These are phyloP conservation scores for Bufotes viridis DNA, from an alignment of 2,797 vertebrate species.

Conservation along the genomic window DNA sequence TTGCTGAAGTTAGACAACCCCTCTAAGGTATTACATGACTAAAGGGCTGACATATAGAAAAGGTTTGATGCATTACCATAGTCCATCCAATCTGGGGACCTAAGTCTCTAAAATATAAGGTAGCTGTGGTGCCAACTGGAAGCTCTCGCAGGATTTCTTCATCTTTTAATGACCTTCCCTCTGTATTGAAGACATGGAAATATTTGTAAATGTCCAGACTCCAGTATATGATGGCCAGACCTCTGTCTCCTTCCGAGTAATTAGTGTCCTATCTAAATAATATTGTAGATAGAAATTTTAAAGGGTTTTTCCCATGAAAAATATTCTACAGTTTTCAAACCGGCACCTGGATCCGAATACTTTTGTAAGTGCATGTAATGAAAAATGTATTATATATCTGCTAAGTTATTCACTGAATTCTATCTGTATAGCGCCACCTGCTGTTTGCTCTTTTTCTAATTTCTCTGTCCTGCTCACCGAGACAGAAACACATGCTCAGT, in stretches of 20 bases:
- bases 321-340: too few species aligned
- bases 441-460: too few species aligned
- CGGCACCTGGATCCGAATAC: too few species aligned
- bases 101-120: slow-evolving; percentile 87
- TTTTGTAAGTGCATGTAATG: too few species aligned
- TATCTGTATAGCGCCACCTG: too few species aligned
- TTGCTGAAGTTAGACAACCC: background rate
- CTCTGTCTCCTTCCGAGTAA: background rate
- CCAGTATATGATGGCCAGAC: background rate
- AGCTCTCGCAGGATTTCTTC: slow-evolving; percentile 84
- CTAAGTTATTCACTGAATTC: too few species aligned
- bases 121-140: slow-evolving; percentile 85
- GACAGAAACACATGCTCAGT: too few species aligned
- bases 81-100: slow-evolving; percentile 89
- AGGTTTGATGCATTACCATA: slow-evolving; percentile 74
- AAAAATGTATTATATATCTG: too few species aligned
- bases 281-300: background rate
- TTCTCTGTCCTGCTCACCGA: too few species aligned
- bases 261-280: background rate
- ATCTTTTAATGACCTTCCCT: slow-evolving; percentile 83
- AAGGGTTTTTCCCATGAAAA: too few species aligned
- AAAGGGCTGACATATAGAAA: background rate
- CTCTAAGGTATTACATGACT: background rate
- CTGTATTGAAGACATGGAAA: slow-evolving; percentile 70
- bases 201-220: background rate